Evolutionary conservation across 2,888 invertebrate genomes (phyloP).

Genomic region (Agonopterix alstromeriana): DNA sequence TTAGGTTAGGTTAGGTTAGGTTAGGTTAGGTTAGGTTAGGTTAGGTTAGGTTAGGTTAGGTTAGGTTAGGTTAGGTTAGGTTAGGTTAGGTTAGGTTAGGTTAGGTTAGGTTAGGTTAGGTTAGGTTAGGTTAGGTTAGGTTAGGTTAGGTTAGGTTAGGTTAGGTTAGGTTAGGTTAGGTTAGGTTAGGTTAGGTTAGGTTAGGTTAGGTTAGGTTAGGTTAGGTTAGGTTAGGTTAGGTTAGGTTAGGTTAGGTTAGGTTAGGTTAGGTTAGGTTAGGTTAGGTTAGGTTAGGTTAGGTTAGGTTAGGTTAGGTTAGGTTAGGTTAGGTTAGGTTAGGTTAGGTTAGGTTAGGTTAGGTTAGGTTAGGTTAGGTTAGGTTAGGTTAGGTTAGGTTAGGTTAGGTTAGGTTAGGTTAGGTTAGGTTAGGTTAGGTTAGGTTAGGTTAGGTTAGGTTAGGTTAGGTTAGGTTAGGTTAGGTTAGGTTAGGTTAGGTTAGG

Average conservation of each 20-base stretch:
- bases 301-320: slow-evolving; percentile 10
- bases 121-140: slow-evolving; percentile 9
- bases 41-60: slow-evolving; percentile 17
- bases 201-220: slow-evolving; percentile 12
- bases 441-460: slow-evolving; percentile 7
- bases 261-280: slow-evolving; percentile 10
- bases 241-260: slow-evolving; percentile 12
- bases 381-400: slow-evolving; percentile 8
- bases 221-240: slow-evolving; percentile 6
- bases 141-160: slow-evolving; percentile 4
- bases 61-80: slow-evolving; percentile 17
- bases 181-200: slow-evolving; percentile 9
- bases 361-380: slow-evolving; percentile 9
- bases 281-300: slow-evolving; percentile 10
- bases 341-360: slow-evolving; percentile 10
- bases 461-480: slow-evolving; percentile 13
- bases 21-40: slow-evolving; percentile 17
- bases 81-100: slow-evolving; percentile 11
- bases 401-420: slow-evolving; percentile 13
- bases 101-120: slow-evolving; percentile 11
- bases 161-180: slow-evolving; percentile 7
- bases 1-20: slow-evolving; percentile 18
- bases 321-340: slow-evolving; percentile 8
- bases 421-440: slow-evolving; percentile 14
- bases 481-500: slow-evolving; percentile 17